Evolutionary conservation across 2,113 vertebrate genomes (phyloP).

Genomic region (Fulmarus glacialis): DNA sequence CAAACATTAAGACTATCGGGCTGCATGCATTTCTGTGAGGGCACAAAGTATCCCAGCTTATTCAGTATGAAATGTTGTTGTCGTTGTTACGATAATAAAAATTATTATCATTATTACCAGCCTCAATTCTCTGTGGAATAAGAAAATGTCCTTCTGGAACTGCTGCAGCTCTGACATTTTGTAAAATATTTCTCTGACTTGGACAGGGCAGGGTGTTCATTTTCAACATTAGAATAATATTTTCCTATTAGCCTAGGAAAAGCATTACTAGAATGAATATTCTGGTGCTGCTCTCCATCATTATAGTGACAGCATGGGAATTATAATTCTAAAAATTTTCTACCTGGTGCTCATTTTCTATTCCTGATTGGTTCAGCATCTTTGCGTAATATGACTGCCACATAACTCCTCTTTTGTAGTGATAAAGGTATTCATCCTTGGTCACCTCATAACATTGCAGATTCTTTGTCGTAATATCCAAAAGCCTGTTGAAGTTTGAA

Average conservation of each 20-base stretch:
- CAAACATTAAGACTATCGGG: neutral
- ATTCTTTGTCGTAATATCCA: neutral
- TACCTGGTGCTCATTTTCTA: neutral
- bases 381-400: neutral
- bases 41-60: neutral
- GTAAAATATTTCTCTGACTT: neutral
- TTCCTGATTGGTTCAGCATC: neutral
- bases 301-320: neutral
- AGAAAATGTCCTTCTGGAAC: neutral
- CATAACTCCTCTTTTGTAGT: neutral
- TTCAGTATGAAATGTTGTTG: neutral
- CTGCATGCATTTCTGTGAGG: neutral
- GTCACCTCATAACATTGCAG: neutral
- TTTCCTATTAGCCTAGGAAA: neutral
- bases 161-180: neutral
- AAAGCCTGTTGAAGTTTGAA: neutral
- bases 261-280: neutral
- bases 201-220: neutral
- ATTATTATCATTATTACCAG: constrained; percentile 23
- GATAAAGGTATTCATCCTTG: neutral
- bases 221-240: neutral
- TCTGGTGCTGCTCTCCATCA: neutral
- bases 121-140: neutral
- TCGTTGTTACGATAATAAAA: neutral
- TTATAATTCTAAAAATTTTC: neutral